Base-by-base conservation (phyloP, 2,797 vertebrate species). In the Notolabrus celidotus region DNA sequence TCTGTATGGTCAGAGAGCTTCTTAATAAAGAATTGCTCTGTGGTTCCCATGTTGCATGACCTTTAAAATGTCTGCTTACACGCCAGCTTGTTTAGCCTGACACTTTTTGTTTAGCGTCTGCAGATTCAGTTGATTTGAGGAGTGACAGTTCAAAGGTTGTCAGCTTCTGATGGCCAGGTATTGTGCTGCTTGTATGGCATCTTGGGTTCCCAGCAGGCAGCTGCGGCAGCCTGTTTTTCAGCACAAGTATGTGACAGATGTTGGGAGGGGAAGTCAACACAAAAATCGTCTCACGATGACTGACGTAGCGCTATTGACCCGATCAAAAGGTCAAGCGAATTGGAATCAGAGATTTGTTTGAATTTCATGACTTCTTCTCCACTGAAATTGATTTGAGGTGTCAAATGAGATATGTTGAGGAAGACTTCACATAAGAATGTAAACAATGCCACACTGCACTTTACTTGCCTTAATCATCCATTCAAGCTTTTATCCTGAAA, bases 361-460 rank as follows among this genome's bases (percentile, higher is more conserved):
- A 89, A 85, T 88, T 82, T 80, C 74, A 31, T 1, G 45, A 90
- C 84, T 86, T 92, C 85, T 88, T 87, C 78, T 87, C 74, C 57
- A 59, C 70, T 78, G 60, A 90, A 89, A 90, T 87, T 93, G 89
- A 91, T 90, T 88, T 31, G 29, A 31, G 7, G 29, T 80, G 89
- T 90, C 84, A 87, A 82, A 86, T 79, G 90, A n/a, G n/a, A n/a
- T n/a, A n/a, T n/a, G n/a, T n/a, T n/a, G n/a, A 82, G 66, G 90
- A 75, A 85, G 83, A 89, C 92, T 89, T 90, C 88, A 90, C 59
- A 71, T 43, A 90, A 90, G 91, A 93, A 95, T 93, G 93, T 93
- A 94, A 94, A 93, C 92, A 93, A 62, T 56, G 64, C 71, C 58
- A 67, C 67, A 42, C 66, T 68, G 43, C 7, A 1, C 71, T 64